Evolutionary conservation across 1,140 invertebrate genomes (phyloP), one percentile per base, ranked within the genome.

Genomic region (Cataglyphis hispanica): DNA sequence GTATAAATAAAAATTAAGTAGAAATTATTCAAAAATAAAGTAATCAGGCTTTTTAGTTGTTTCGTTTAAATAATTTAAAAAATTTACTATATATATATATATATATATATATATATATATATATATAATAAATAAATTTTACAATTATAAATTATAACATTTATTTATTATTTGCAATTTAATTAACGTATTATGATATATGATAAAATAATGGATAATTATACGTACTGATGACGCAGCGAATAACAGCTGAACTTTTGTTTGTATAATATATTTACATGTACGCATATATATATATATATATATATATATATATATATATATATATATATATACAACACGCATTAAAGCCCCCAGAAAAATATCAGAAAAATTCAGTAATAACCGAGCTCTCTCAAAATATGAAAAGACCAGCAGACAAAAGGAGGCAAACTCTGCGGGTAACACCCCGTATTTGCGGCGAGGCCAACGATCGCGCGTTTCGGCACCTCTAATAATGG

Each of bases 401-500:
- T 43, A 22, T 72, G 31, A 66, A 58, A 70, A 66, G 72, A 34
- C 31, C 13, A 16, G 46, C 31, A 66, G 40, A 60, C 72, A 83
- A 74, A 83, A 74, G 78, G 27, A 74, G 25, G 40, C 53, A 10
- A 61, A 74, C 40, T 27, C 67, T 72, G 78, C 25, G 78, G 78
- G 37, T 22, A 74, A 61, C 34, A 60, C 53, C 67, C 81, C 60
- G 67, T 86, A 90, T 90, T 90, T 87, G 88, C 61, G 81, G 89
- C 77, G 64, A 58, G 43, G 16, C 5, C 69, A 76, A 83, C 85
- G 81, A 90, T 84, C 69, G 75, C 67, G 53, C 78, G 53, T 50
- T 53, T 90, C 86, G 78, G 85, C 85, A 37, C 74, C 88, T 53
- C 84, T 90, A 91, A 94, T 94, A 94, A 94, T 92, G 88, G 90